Evolutionary conservation across 2,797 vertebrate species (phyloP), one percentile per base, ranked within the genome.

Genomic region (Sparidentex hasta): DNA sequence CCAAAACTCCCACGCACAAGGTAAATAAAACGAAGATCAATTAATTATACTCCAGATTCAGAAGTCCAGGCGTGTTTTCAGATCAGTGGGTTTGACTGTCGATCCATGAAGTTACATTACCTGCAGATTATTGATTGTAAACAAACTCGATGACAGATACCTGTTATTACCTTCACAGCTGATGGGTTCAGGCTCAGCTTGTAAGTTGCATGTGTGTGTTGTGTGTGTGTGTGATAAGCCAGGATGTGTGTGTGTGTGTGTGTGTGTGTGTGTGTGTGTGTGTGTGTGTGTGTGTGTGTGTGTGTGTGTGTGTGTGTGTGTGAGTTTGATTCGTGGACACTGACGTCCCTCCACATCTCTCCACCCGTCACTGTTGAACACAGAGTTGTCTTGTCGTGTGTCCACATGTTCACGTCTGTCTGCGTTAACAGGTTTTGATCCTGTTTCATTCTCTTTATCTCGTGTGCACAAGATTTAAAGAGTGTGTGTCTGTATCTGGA

Each of bases 1-100:
- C 96, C 17, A 94, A 92, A 84, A 94, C 95, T 69, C 94, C 96
- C 61, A 93, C 90, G 0, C 87, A 86, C 76, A 98, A 96, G 94
- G 97, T 98, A 87, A 76, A 88, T 1, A 7, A 33, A 7, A 33
- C 5, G 1, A 7, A 33, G 6, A 33, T 7, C 7, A 7, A 33
- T 7, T 1, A 1, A 7, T 33, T 8, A 33, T 8, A 7, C 8
- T 25, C 46, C 33, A 13, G 16, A 13, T 61, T 33, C 29, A 33
- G 29, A 33, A 27, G 29, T 33, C 29, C 29, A 33, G 29, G 2
- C 7, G 29, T 33, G 29, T 33, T 33, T 33, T 33, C 29, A 33
- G 29, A 33, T 33, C 29, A 3, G 4, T n/a, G n/a, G n/a, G n/a
- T 27, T 4, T 4, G 13, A 12, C 8, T 18, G 4, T 12, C 59